These are phyloP conservation scores for Sinocyclocheilus maitianheensis DNA, from an alignment of 2,113 vertebrate species.

Conservation along the genomic window DNA sequence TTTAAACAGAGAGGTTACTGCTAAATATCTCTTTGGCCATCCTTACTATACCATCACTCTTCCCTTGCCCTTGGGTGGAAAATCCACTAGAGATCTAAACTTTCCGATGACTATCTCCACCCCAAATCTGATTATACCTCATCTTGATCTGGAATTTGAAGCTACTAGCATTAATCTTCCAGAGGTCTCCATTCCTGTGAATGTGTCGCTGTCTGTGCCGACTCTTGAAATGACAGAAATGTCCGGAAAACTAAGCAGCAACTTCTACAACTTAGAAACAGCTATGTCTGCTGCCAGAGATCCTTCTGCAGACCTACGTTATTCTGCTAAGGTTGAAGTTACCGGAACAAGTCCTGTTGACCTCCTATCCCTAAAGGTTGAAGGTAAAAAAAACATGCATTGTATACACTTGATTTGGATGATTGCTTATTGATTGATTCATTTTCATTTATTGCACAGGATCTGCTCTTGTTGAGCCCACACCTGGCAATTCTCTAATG, in stretches of 20 bases:
- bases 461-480: constrained; percentile 74
- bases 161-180: constrained; percentile 79
- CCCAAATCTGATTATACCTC: constrained; percentile 75
- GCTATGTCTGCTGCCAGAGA: constrained; percentile 76
- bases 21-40: constrained; percentile 81
- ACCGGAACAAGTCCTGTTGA: constrained; percentile 79
- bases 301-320: constrained; percentile 63
- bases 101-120: constrained; percentile 74
- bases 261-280: constrained; percentile 87
- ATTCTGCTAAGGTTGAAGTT: constrained; percentile 76
- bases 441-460: constrained; percentile 72
- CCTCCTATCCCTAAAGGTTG: constrained; percentile 80
- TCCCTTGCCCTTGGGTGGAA: constrained; percentile 82
- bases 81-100: constrained; percentile 78
- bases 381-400: constrained; percentile 76
- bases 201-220: constrained; percentile 77
- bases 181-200: constrained; percentile 77
- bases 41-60: constrained; percentile 79
- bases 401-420: constrained; percentile 57
- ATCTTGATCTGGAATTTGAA: constrained; percentile 78
- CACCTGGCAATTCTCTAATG: constrained; percentile 67
- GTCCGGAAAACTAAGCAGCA: constrained; percentile 82
- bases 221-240: constrained; percentile 80
- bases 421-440: constrained; percentile 37
- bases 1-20: constrained; percentile 77